A percentile compares a stretch with the other conserved stretches of the same genome.
Evolutionary conservation across 2,113 vertebrate genomes (phyloP).

Genomic region (Macheiramphus alcinus): DNA sequence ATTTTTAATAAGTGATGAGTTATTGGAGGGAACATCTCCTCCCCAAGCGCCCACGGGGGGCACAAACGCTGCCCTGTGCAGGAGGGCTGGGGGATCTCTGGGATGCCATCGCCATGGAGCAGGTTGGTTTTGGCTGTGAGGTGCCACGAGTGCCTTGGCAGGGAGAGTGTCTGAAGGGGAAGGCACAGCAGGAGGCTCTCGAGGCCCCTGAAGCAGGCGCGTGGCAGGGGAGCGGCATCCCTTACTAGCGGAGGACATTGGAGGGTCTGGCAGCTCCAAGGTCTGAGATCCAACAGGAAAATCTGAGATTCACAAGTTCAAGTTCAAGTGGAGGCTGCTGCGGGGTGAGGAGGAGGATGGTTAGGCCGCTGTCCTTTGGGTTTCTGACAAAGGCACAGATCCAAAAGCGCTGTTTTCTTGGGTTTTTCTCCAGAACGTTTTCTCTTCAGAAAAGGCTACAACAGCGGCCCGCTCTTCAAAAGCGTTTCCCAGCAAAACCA

Average conservation of each 20-base stretch:
- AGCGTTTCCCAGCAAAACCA: rapidly evolving
- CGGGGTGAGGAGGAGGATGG: not conserved
- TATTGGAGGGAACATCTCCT: rapidly evolving
- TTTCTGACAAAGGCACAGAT: not conserved
- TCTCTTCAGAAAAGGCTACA: no score
- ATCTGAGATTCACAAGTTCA: not conserved
- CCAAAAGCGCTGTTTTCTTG: rapidly evolving
- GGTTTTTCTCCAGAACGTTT: no score
- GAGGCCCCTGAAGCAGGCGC: rapidly evolving
- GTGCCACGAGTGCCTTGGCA: rapidly evolving
- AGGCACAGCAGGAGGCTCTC: rapidly evolving
- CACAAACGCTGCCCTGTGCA: not conserved
- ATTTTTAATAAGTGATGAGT: rapidly evolving
- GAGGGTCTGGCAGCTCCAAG: not conserved
- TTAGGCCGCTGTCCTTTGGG: rapidly evolving
- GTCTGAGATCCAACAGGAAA: not conserved
- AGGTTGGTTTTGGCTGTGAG: not conserved
- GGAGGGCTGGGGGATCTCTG: not conserved
- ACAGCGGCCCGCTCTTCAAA: rapidly evolving
- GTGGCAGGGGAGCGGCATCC: rapidly evolving
- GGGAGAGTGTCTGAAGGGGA: not conserved
- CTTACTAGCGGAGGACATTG: rapidly evolving
- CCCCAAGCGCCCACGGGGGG: rapidly evolving
- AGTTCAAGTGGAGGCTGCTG: not conserved
- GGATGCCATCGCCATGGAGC: rapidly evolving